Base-by-base conservation (phyloP, 2,888 invertebrate genomes). In the Agrotis clavis region DNA sequence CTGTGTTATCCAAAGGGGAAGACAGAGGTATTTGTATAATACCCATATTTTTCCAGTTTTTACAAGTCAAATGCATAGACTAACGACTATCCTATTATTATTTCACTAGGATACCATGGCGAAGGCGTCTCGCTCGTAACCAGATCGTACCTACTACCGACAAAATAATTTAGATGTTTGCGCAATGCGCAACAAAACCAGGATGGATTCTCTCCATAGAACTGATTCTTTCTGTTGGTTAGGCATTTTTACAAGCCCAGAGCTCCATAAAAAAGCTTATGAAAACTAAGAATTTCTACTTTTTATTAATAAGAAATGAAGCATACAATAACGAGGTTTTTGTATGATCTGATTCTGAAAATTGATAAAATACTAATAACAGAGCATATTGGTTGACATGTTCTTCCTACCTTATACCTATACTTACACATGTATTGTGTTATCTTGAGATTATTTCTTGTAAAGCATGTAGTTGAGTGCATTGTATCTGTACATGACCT, bases 401-500 rank as follows among this genome's bases (percentile, higher is more conserved):
- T 16, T 19, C n/a, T 54, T n/a, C 19, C 41, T 41, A n/a, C 16
- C 13, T 16, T 57, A 50, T 41, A 57, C 25, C 21, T 60, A n/a
- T n/a, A 67, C 21, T 18, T 60, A 67, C 53, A 45, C 21, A 35
- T 21, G 54, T 45, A 53, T 21, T 11, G 47, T 80, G 66, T 74
- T 79, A 80, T 76, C 76, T 53, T 65, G 11, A 51, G 60, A 67
- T 75, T 62, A 76, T 47, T 54, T 62, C 65, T 35, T 67, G 21
- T 67, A 67, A 77, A 66, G 67, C 50, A 35, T 68, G n/a, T 69
- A 62, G 57, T 67, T 70, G 30, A 70, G 41, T 77, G 60, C 71
- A 74, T 59, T 72, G 74, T 72, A 71, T 79, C 69, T 83, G 53
- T 51, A 69, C 83, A 74, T 83, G 85, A 84, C 85, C 84, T 85